phyloP scores from a whole-genome alignment of 2,888 invertebrate species.

The Cosmorhoe ocellata region DNA sequence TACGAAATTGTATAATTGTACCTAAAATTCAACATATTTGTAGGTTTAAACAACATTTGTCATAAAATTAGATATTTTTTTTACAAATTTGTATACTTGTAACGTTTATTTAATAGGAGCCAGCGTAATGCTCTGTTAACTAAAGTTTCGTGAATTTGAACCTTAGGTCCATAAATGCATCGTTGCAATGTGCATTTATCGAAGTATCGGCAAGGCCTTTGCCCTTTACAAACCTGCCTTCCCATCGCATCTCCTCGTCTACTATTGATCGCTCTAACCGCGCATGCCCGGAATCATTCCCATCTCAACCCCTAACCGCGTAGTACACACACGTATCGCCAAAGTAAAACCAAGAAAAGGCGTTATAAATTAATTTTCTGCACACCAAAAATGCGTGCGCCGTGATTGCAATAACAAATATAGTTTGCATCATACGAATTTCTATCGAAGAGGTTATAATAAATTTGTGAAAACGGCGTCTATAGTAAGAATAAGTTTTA shows the following conservation, averaged over 20 bases:
- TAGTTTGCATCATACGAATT: conserved; percentile 12
- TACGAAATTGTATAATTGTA: too few relatives aligned
- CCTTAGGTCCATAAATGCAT: too few relatives aligned
- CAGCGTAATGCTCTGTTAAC: too few relatives aligned
- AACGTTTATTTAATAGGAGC: too few relatives aligned
- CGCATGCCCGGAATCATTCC: conserved; percentile 22
- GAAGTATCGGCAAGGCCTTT: background rate
- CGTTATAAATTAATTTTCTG: background rate
- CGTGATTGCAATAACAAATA: conserved; percentile 14
- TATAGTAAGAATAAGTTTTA: conserved; percentile 36
- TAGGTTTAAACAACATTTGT: too few relatives aligned
- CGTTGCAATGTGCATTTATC: too few relatives aligned
- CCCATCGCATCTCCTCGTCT: background rate
- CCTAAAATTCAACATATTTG: too few relatives aligned
- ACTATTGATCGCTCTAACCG: conserved; percentile 19
- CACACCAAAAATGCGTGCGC: conserved; percentile 18
- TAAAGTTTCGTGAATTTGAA: too few relatives aligned
- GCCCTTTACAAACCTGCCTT: background rate
- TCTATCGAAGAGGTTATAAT: conserved; percentile 38
- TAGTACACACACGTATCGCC: conserved; percentile 14
- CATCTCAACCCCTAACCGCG: background rate
- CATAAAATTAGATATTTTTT: too few relatives aligned
- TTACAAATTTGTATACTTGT: too few relatives aligned
- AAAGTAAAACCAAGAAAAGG: conserved; percentile 3
- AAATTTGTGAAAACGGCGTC: conserved; percentile 67